Evolutionary conservation across 2,797 vertebrate genomes (phyloP), one percentile per base, ranked within the genome.

Genomic region (Tiaroga cobitis): DNA sequence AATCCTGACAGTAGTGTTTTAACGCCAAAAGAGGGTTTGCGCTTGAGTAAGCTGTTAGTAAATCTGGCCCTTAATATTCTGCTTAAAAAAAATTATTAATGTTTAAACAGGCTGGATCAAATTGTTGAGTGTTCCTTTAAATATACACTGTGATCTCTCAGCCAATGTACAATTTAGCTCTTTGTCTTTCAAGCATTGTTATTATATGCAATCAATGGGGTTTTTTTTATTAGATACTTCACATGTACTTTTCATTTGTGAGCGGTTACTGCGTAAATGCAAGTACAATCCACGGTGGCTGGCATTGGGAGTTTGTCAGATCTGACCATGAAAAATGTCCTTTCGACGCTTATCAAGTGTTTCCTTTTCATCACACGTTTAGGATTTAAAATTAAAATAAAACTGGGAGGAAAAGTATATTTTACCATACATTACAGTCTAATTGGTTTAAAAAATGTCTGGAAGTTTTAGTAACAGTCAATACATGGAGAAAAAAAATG

Each of bases 141-240:
- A 43, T 32, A 43, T 70, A 54, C 32, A 32, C 24, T 59, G 43
- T 21, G 46, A 21, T 7, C 9, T 1, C 18, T 51, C 3, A n/a
- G 29, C 13, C 8, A 3, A 32, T 18, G 18, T 37, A 18, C 29
- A 51, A 26, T 54, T 80, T 15, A 39, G 4, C 18, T 13, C 21
- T 80, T 46, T 46, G 29, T 29, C 21, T 56, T 26, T 69, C 61
- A 63, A 41, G 32, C 49, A 56, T 21, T 75, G 32, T 54, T 29
- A 19, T 29, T 46, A 56, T 75, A 59, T 41, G 29, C 70, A 76
- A 43, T 41, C 11, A 16, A 8, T 63, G 32, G n/a, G n/a, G n/a
- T 18, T 46, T 82, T 80, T 70, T 80, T 78, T 77, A 69, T 56
- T 70, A 15, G n/a, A 82, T 73, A 51, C n/a, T 19, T 73, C 15